Evolutionary conservation across 2,888 invertebrate genomes (phyloP).

Genomic region (Tiphia femorata): DNA sequence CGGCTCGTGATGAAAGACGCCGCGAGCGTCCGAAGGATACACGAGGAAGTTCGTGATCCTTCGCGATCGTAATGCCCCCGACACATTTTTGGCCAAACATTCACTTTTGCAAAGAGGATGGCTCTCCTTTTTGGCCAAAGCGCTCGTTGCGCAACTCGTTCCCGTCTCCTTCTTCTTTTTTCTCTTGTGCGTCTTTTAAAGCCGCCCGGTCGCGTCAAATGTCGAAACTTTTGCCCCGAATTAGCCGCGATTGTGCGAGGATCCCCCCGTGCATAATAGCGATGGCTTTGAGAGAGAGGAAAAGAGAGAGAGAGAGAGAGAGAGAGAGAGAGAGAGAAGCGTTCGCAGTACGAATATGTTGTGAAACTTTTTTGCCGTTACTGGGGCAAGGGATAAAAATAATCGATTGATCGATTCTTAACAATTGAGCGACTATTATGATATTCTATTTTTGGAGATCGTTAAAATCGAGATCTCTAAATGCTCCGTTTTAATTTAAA

Average conservation of each 20-base stretch:
- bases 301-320: neutral
- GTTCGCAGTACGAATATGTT: neutral
- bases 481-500: too few species aligned
- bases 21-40: slow-evolving; percentile 8
- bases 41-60: slow-evolving; percentile 4
- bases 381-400: too few species aligned
- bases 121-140: slow-evolving; percentile 23
- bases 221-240: slow-evolving; percentile 43
- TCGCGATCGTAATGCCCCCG: slow-evolving; percentile 15
- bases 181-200: too few species aligned
- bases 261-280: slow-evolving; percentile 21
- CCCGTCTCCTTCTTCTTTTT: neutral
- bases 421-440: too few species aligned
- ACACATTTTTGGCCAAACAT: slow-evolving; percentile 47
- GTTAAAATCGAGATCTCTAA: too few species aligned
- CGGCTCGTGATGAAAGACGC: too few species aligned
- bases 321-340: neutral
- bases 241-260: slow-evolving; percentile 41
- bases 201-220: slow-evolving; percentile 18
- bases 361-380: neutral
- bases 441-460: too few species aligned
- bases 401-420: too few species aligned
- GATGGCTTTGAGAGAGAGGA: slow-evolving; percentile 11
- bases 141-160: slow-evolving; percentile 30
- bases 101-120: slow-evolving; percentile 47